Conservation (phyloP, 2,113 vertebrate species). For the Dunckerocampus dactyliophorus region DNA sequence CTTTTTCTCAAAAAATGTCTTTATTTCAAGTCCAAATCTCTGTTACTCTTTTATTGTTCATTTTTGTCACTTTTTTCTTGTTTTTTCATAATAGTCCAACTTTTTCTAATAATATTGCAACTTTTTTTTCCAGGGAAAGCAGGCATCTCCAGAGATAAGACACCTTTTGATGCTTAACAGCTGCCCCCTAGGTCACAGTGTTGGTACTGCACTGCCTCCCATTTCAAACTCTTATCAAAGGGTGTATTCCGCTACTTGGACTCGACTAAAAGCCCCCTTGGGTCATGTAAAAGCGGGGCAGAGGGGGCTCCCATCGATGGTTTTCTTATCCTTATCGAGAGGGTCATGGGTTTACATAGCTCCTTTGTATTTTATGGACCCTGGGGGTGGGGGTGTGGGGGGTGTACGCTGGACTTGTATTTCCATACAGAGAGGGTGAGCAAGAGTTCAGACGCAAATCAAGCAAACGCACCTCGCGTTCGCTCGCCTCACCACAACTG, state of each 20-base stretch:
- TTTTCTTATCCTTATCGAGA: conserved; percentile 65
- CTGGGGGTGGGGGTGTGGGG: conserved; percentile 29
- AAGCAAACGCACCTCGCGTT: conserved; percentile 40
- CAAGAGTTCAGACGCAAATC: conserved; percentile 69
- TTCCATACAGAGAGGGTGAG: conserved; percentile 60
- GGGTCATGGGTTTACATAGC: conserved; percentile 67
- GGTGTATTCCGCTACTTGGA: conserved; percentile 45
- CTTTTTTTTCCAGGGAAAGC: too few relatives aligned
- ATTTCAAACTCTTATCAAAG: conserved; percentile 55
- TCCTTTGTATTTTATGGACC: conserved; percentile 65
- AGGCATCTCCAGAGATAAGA: too few relatives aligned
- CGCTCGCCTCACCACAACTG: conserved; percentile 33
- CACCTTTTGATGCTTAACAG: too few relatives aligned
- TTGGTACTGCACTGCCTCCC: conserved; percentile 13
- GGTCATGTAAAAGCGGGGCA: conserved; percentile 52
- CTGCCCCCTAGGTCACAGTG: conserved; percentile 32
- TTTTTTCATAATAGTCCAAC: too few relatives aligned
- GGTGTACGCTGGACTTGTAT: conserved; percentile 47
- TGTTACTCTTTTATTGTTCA: too few relatives aligned
- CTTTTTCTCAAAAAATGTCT: too few relatives aligned
- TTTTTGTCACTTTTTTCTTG: too few relatives aligned
- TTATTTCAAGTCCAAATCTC: too few relatives aligned
- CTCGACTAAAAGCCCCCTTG: conserved; percentile 44
- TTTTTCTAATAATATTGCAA: too few relatives aligned
- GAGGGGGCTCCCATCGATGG: conserved; percentile 33